Evolutionary conservation across 1,140 invertebrate genomes (phyloP), one percentile per base, ranked within the genome.

Genomic region (Trichonephila clavipes): DNA sequence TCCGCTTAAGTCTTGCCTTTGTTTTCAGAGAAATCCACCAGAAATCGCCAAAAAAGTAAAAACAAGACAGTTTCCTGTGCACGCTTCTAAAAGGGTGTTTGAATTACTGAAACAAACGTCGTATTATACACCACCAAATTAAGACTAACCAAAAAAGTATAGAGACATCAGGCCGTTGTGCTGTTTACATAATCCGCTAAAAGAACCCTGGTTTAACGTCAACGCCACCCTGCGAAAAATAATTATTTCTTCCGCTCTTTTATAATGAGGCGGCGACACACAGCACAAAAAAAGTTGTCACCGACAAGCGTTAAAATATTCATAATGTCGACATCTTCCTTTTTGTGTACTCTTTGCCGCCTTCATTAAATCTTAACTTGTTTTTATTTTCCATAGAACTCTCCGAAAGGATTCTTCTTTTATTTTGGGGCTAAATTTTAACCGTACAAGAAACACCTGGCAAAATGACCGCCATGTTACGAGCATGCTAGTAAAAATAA

Each of bases 251-350:
- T 92, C 83, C 82, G 21, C 59, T 40, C 24, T n/a, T 72, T 87
- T 87, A 92, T 92, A 92, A 92, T 92, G 83, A 92, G 91, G 91
- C 91, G 90, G 90, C 90, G 24, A 87, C 21, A 40, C 10, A 59
- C 14, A 72, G 44, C 44, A 59, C 12, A 72, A 64, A 92, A 92
- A 72, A 92, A 92, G 14, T 62, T 92, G 89, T 72, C 69, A 58
- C 89, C 77, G 77, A 58, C 77, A 77, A 72, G 91, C 40, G 83
- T 28, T 92, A 92, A 92, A 92, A 92, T 92, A 92, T 92, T 92
- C 91, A 92, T 92, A 92, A 92, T 24, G 77, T 40, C 72, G 24
- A 81, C 88, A 61, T 85, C 40, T 62, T 92, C 59, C 51, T 86
- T 72, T 92, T 87, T 92, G 83, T 64, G 82, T 83, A n/a, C n/a